Evolutionary conservation across 2,797 vertebrate species (phyloP), one percentile per base, ranked within the genome.

Genomic region (Gallinago stenura): DNA sequence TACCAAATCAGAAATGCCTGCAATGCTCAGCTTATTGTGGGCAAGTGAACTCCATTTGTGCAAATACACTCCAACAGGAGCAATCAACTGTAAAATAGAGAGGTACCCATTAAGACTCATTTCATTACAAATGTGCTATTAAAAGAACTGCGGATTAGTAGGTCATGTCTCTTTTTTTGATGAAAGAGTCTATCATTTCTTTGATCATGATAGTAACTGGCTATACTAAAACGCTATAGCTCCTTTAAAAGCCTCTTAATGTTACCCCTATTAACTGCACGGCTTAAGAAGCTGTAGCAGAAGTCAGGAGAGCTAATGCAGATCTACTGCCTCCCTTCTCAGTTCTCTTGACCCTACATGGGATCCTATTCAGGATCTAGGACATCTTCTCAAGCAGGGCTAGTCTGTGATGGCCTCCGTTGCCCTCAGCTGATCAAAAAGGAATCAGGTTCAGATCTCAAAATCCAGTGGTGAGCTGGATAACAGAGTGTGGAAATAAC

Each of bases 81-180:
- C 80, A 94, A 86, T 93, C 73, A 93, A 41, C 60, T 73, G 77
- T 86, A 90, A 97, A 95, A 96, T 30, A 80, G 58, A 90, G 77
- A 68, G 24, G 90, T 83, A 53, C 50, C 83, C 81, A 75, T 87
- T 95, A 96, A 94, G 90, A 71, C 64, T 83, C 89, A 87, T 82
- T 97, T 91, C 33, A 87, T 80, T 94, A 87, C 3, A 10, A 87
- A 84, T 54, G 64, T 66, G 64, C 66, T 82, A 71, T 94, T 93
- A 93, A 93, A 88, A 91, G 73, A 71, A 87, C 37, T 46, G 56
- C 61, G 92, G 86, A 95, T 94, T 96, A 93, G 86, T 64, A 90
- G 77, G 80, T 87, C 89, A 73, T 62, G 64, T 35, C 89, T 83
- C 54, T 58, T 25, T 87, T 87, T 85, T 82, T 95, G 77, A 94